Evolutionary conservation across 2,797 vertebrate species (phyloP).

Genomic region (Anguilla marmorata): DNA sequence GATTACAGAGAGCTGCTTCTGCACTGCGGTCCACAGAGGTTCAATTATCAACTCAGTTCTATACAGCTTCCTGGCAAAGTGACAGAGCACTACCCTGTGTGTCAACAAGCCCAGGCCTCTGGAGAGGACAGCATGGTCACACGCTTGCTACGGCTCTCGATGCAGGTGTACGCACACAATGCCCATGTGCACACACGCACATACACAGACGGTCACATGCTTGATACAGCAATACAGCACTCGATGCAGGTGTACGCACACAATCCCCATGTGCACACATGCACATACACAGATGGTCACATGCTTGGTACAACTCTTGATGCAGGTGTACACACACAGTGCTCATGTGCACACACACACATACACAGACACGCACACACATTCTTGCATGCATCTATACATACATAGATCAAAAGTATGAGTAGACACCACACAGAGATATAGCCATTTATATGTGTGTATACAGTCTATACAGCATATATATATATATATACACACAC

Average conservation of each 20-base stretch:
- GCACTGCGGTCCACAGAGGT: constrained; percentile 21
- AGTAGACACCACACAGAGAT: no score
- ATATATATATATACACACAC: not conserved
- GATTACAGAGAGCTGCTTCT: constrained; percentile 5
- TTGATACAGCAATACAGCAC: not conserved
- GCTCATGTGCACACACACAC: no score
- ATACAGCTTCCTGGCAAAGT: not conserved
- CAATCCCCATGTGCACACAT: no score
- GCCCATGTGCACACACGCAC: not conserved
- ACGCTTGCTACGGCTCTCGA: not conserved
- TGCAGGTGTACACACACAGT: no score
- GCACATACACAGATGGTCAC: no score
- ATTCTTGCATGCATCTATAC: not conserved
- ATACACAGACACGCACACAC: not conserved
- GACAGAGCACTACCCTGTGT: not conserved
- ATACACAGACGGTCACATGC: not conserved
- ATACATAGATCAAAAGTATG: no score
- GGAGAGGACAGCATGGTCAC: not conserved
- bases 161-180: not conserved
- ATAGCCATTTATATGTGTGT: no score
- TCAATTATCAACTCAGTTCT: constrained; percentile 19
- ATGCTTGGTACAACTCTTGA: no score
- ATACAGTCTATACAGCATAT: not conserved
- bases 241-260: not conserved
- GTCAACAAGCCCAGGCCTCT: constrained; percentile 23